Percentiles rank a stretch among this genome's conserved stretches.
Conservation (phyloP, 2,888 invertebrate genomes). For the Germaria angustata region DNA sequence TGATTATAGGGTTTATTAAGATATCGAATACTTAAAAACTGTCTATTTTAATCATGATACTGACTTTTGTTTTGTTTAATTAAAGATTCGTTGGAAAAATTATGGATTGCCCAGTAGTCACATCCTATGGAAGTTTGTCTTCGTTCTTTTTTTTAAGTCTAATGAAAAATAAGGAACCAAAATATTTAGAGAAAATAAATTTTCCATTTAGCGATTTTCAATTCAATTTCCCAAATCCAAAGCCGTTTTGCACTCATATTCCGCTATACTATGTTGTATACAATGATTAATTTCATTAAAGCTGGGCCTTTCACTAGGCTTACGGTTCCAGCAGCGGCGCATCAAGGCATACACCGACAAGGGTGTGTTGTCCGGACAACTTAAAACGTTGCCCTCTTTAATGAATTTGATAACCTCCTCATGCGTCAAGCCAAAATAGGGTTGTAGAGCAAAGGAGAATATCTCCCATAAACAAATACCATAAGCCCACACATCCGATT, state of each 20-base stretch:
- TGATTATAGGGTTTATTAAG: constrained; percentile 16
- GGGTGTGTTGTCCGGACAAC: constrained; percentile 94
- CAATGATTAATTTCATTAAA: constrained; percentile 91
- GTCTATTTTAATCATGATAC: neutral
- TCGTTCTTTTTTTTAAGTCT: neutral
- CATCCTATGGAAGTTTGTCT: constrained; percentile 42
- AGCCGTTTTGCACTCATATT: constrained; percentile 78
- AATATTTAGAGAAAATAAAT: constrained; percentile 29
- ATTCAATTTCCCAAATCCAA: constrained; percentile 65
- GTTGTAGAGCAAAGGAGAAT: constrained; percentile 96
- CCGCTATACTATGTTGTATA: constrained; percentile 84
- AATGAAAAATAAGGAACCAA: constrained; percentile 57
- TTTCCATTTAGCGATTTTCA: neutral
- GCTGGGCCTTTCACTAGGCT: constrained; percentile 91
- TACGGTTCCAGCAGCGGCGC: constrained; percentile 95
- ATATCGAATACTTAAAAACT: neutral
- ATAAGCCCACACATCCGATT: constrained; percentile 98
- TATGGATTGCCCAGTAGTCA: constrained; percentile 28
- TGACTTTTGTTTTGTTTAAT: constrained; percentile 3
- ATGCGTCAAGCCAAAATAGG: constrained; percentile 98
- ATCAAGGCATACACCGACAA: constrained; percentile 93
- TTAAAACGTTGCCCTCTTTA: constrained; percentile 94
- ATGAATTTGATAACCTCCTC: constrained; percentile 97
- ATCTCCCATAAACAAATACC: constrained; percentile 98
- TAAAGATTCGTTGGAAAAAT: constrained; percentile 54